Percentiles rank a stretch among this genome's conserved stretches.
Conservation (phyloP, 1,140 invertebrate genomes). For the Agrypnia vestita region DNA sequence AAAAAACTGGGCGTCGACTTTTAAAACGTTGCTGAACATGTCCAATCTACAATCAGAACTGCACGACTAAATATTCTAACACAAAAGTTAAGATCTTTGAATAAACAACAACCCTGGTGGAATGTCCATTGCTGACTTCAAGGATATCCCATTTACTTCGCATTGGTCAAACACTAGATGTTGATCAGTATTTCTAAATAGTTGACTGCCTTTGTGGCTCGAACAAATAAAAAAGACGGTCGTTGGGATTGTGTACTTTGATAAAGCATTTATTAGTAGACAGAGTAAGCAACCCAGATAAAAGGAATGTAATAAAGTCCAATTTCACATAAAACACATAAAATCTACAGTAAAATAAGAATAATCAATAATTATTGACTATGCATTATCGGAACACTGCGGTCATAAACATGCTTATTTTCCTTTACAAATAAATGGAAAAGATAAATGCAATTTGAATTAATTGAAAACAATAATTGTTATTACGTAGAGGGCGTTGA, state of each 20-base stretch:
- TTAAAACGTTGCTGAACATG: not conserved
- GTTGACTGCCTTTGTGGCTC: conserved; percentile 11
- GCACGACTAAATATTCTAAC: conserved; percentile 34
- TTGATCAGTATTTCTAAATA: conserved; percentile 20
- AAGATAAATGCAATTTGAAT: too few relatives aligned
- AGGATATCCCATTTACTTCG: conserved; percentile 42
- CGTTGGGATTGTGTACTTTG: not conserved
- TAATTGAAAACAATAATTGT: not conserved
- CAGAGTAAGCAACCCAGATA: not conserved
- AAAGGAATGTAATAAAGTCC: too few relatives aligned
- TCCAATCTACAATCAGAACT: conserved; percentile 7
- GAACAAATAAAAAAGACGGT: not conserved
- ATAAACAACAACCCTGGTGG: conserved; percentile 17
- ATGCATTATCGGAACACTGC: too few relatives aligned
- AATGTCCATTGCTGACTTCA: conserved; percentile 20
- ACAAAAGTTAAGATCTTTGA: conserved; percentile 30
- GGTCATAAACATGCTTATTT: too few relatives aligned
- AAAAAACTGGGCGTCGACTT: conserved; percentile 22
- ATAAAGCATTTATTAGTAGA: not conserved
- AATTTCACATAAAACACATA: too few relatives aligned
- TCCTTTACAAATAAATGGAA: too few relatives aligned
- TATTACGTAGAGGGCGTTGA: conserved; percentile 31
- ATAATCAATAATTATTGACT: too few relatives aligned
- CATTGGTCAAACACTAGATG: conserved; percentile 26
- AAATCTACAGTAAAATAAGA: too few relatives aligned